These are phyloP conservation scores for Scaptomyza polygonia DNA, from an alignment of 2,888 invertebrate species.

Conservation along the genomic window DNA sequence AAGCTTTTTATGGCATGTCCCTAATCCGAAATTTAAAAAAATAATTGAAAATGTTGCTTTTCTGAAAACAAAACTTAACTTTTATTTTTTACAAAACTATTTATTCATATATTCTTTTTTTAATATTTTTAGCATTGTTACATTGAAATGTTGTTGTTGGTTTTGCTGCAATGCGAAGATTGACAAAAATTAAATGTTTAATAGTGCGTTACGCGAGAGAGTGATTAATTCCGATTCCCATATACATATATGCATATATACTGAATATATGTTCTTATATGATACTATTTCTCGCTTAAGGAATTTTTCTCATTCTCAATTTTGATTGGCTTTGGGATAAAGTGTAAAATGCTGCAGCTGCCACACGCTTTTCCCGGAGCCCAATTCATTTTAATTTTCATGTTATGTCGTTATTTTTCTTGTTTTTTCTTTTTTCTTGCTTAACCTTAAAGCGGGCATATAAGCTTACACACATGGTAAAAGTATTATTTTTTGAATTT, in stretches of 20 bases:
- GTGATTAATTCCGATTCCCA: background rate
- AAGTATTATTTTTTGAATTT: too few species aligned
- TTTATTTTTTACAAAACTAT: too few species aligned
- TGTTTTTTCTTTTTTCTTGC: background rate
- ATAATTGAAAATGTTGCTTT: background rate
- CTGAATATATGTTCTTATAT: background rate
- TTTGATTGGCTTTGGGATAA: slow-evolving; percentile 13
- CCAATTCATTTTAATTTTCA: slow-evolving; percentile 52
- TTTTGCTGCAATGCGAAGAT: too few species aligned
- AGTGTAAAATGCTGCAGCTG: slow-evolving; percentile 16
- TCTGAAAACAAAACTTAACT: too few species aligned
- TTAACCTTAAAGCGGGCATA: background rate
- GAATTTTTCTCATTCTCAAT: slow-evolving; percentile 9
- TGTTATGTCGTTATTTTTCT: slow-evolving; percentile 15
- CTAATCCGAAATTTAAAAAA: slow-evolving; percentile 2
- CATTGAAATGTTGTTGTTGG: background rate
- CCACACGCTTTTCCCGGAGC: slow-evolving; percentile 2
- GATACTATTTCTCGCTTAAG: slow-evolving; percentile 1
- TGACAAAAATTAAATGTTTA: too few species aligned
- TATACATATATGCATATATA: background rate
- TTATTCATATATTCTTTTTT: too few species aligned
- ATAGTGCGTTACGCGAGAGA: too few species aligned
- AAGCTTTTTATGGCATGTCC: background rate
- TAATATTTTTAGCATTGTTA: background rate
- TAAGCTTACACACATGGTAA: background rate